These are phyloP conservation scores for Limnephilus marmoratus DNA, from an alignment of 2,888 invertebrate genomes.

Conservation along the genomic window DNA sequence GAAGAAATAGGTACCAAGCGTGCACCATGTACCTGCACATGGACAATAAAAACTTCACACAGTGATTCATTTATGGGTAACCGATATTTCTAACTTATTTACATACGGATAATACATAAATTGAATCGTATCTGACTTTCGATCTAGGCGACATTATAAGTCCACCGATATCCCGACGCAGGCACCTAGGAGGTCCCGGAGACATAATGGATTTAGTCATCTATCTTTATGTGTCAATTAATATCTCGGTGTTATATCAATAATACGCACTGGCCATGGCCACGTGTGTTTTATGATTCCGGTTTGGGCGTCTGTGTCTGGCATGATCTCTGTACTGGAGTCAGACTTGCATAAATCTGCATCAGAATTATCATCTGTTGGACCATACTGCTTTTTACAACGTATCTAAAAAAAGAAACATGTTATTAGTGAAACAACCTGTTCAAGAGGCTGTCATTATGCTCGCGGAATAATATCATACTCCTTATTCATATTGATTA, in stretches of 20 bases:
- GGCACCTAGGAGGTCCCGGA: constrained; percentile 37
- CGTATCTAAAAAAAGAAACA: not conserved
- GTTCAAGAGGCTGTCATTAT: constrained; percentile 4
- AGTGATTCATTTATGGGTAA: constrained; percentile 60
- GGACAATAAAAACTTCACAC: constrained; percentile 49
- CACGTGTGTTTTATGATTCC: constrained; percentile 11
- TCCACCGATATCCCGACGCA: not conserved
- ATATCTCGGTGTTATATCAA: constrained; percentile 23
- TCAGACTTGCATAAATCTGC: constrained; percentile 28
- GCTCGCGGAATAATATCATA: constrained; percentile 27
- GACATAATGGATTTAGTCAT: constrained; percentile 35
- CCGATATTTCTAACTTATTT: constrained; percentile 59
- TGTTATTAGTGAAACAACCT: constrained; percentile 30
- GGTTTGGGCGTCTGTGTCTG: not conserved
- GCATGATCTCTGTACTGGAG: not conserved
- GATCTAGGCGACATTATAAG: constrained; percentile 42
- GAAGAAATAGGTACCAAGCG: not conserved
- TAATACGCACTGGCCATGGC: not conserved
- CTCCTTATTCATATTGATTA: constrained; percentile 37
- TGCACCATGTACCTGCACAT: constrained; percentile 5
- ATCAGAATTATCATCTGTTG: not conserved
- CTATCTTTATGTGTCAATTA: constrained; percentile 48
- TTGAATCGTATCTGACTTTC: constrained; percentile 41
- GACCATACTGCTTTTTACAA: not conserved
- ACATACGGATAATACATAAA: constrained; percentile 55